Conservation (phyloP, 2,888 invertebrate genomes). For the Temnothorax ravouxi region DNA sequence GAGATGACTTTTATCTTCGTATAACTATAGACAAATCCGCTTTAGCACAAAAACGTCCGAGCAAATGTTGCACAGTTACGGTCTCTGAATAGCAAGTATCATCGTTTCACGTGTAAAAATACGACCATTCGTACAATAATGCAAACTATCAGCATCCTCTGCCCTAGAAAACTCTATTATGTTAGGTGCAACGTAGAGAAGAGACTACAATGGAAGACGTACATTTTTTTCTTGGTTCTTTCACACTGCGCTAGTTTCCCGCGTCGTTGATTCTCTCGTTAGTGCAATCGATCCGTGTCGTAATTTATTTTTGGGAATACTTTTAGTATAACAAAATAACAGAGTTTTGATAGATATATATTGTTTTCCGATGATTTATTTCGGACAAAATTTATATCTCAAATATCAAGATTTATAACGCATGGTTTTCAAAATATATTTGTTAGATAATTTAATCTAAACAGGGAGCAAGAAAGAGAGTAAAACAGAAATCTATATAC, state of each 20-base stretch:
- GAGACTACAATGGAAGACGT: constrained; percentile 61
- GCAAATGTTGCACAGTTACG: constrained; percentile 48
- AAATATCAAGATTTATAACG: constrained; percentile 5
- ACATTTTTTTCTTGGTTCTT: constrained; percentile 57
- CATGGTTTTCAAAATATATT: not conserved
- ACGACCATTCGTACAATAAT: constrained; percentile 66
- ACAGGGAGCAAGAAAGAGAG: not conserved
- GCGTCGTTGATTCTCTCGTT: constrained; percentile 54
- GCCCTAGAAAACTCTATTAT: constrained; percentile 75
- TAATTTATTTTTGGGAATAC: not conserved
- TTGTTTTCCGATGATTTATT: not conserved
- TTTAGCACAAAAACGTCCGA: constrained; percentile 45
- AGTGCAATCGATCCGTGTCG: constrained; percentile 59
- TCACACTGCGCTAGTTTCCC: constrained; percentile 22
- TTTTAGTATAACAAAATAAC: not conserved
- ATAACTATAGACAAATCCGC: constrained; percentile 48
- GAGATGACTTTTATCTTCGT: constrained; percentile 50
- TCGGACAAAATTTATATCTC: not conserved
- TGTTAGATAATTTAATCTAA: not conserved
- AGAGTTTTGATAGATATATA: not conserved
- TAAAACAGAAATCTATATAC: not conserved
- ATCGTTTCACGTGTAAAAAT: constrained; percentile 57
- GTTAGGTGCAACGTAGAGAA: constrained; percentile 54
- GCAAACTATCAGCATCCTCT: constrained; percentile 71
- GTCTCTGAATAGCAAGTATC: constrained; percentile 64